phyloP scores from a whole-genome alignment of 2,113 vertebrate species.

The Onychostruthus taczanowskii region DNA sequence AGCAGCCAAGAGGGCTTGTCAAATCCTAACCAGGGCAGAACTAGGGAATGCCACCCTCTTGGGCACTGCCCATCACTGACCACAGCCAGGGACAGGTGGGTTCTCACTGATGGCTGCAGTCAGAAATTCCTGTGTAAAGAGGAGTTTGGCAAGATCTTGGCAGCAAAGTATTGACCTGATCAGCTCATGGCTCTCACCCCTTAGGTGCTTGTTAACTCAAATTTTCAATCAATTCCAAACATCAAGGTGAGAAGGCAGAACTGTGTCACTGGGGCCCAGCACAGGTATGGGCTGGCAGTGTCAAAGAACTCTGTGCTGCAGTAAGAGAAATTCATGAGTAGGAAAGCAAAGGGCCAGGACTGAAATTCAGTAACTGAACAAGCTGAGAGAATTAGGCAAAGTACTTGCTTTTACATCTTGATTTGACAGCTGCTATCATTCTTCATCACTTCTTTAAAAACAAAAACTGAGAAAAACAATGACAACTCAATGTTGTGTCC shows the following conservation, averaged over 20 bases:
- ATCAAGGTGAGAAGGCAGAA: rapidly evolving
- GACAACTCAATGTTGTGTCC: neutral
- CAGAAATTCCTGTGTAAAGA: neutral
- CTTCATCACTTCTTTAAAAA: neutral
- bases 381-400: neutral
- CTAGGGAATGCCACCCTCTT: neutral
- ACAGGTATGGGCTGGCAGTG: neutral
- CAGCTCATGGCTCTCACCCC: neutral
- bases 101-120: neutral
- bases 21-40: neutral
- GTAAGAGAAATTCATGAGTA: neutral
- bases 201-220: neutral
- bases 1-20: neutral
- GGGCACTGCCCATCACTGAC: neutral
- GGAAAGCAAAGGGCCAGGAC: neutral
- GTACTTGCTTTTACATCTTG: neutral
- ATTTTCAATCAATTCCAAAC: neutral
- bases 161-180: neutral
- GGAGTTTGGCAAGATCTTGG: no score
- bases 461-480: neutral
- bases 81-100: rapidly evolving
- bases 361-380: neutral
- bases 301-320: neutral
- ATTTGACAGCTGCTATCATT: neutral
- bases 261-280: neutral